Evolutionary conservation across 2,797 vertebrate species (phyloP).

Genomic region (Squalus acanthias): DNA sequence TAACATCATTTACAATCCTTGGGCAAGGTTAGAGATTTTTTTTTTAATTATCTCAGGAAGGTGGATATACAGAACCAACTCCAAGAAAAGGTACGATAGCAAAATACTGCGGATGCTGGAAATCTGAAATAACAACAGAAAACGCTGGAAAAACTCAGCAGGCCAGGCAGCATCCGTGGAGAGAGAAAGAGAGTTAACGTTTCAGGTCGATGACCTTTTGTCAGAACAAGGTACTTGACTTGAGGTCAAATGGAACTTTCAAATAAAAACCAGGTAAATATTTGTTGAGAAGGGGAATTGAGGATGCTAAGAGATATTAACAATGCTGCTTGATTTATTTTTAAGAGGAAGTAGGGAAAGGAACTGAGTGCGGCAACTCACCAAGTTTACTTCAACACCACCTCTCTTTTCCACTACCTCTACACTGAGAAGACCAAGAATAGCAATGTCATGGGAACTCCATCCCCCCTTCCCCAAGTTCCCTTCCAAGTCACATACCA

Average conservation of each 20-base stretch:
- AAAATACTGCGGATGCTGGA: too few relatives aligned
- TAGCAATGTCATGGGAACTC: not conserved
- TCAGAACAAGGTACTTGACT: too few relatives aligned
- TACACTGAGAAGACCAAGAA: not conserved
- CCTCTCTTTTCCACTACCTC: not conserved
- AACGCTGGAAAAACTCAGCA: too few relatives aligned
- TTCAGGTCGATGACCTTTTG: too few relatives aligned
- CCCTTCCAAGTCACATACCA: not conserved
- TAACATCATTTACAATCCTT: not conserved
- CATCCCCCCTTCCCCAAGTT: not conserved
- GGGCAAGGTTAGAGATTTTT: not conserved
- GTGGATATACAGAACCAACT: not conserved
- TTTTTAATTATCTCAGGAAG: not conserved
- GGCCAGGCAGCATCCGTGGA: too few relatives aligned
- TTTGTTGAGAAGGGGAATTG: not conserved
- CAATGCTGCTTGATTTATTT: not conserved
- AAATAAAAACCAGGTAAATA: not conserved
- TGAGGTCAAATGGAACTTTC: not conserved
- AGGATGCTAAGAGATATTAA: not conserved
- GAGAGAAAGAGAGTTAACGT: too few relatives aligned
- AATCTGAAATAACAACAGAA: too few relatives aligned
- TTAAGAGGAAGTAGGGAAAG: not conserved
- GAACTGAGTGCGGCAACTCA: not conserved
- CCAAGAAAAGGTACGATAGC: not conserved
- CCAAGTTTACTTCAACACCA: not conserved